Evolutionary conservation across 2,888 invertebrate species (phyloP).

Genomic region (Cinara cedri): DNA sequence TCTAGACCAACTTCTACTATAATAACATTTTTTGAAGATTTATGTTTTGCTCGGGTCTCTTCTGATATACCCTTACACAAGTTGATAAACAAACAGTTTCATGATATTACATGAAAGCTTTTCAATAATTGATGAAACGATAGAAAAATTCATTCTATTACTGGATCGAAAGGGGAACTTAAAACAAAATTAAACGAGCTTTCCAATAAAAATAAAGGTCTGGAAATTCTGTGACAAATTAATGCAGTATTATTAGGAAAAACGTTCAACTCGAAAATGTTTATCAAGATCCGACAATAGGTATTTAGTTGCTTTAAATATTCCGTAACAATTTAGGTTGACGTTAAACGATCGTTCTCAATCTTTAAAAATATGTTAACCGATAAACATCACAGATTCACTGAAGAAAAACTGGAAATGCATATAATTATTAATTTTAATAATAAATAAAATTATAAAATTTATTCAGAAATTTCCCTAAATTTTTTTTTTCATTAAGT

Average conservation of each 20-base stretch:
- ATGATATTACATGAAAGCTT: background rate
- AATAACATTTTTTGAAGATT: background rate
- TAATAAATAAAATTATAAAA: too few relatives aligned
- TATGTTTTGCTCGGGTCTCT: conserved; percentile 6
- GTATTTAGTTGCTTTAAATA: background rate
- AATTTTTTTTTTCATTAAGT: too few relatives aligned
- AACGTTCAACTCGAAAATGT: background rate
- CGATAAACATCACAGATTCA: too few relatives aligned
- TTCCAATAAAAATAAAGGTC: background rate
- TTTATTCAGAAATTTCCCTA: too few relatives aligned
- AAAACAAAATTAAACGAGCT: background rate
- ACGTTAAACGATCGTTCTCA: too few relatives aligned
- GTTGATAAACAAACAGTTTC: background rate
- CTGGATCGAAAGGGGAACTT: background rate
- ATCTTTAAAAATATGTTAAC: too few relatives aligned
- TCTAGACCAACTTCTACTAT: background rate
- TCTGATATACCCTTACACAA: conserved; percentile 14
- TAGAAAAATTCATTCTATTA: background rate
- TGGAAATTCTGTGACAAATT: background rate
- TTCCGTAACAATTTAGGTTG: too few relatives aligned
- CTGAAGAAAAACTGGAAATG: too few relatives aligned
- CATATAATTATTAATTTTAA: too few relatives aligned
- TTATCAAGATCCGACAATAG: background rate
- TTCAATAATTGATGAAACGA: background rate
- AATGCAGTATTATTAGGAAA: background rate